Percentiles rank a stretch among this genome's conserved stretches.
Conservation (phyloP, 2,888 invertebrate species). For the Aspidiotus destructor region DNA sequence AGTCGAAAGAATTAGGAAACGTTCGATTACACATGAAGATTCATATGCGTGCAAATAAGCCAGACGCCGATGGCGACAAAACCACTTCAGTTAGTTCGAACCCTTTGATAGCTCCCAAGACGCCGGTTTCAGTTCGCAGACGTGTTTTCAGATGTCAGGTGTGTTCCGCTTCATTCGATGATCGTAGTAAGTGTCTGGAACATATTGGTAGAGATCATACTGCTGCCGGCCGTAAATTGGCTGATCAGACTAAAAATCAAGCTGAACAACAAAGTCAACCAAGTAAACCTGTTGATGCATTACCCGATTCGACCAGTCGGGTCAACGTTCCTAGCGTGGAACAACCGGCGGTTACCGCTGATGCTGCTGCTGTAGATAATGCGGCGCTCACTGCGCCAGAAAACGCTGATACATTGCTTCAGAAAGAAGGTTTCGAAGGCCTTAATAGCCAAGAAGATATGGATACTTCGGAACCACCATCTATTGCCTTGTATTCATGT, state of each 20-base stretch:
- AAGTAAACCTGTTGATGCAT: background rate
- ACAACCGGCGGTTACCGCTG: background rate
- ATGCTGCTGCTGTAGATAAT: background rate
- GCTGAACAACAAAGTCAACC: slow-evolving; percentile 22
- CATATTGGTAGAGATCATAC: slow-evolving; percentile 35
- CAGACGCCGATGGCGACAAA: slow-evolving; percentile 28
- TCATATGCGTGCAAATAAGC: slow-evolving; percentile 33
- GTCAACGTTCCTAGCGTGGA: background rate
- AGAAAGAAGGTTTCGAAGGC: slow-evolving; percentile 7
- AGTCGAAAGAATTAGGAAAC: slow-evolving; percentile 36
- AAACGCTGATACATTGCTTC: background rate
- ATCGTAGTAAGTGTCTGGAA: slow-evolving; percentile 34
- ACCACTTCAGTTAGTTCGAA: background rate
- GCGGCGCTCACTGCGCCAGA: background rate
- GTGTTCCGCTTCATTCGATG: slow-evolving; percentile 35
- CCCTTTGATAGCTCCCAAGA: slow-evolving; percentile 10
- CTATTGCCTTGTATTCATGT: slow-evolving; percentile 21
- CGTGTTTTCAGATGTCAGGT: slow-evolving; percentile 36
- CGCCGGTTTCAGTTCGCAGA: slow-evolving; percentile 17
- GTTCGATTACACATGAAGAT: slow-evolving; percentile 34
- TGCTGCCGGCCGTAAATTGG: slow-evolving; percentile 20
- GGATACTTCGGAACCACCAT: slow-evolving; percentile 21
- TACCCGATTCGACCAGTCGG: slow-evolving; percentile 9
- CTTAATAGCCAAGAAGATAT: slow-evolving; percentile 22
- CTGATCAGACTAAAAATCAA: slow-evolving; percentile 21